Evolutionary conservation across 2,113 vertebrate species (phyloP), one percentile per base, ranked within the genome.

Genomic region (Channa argus): DNA sequence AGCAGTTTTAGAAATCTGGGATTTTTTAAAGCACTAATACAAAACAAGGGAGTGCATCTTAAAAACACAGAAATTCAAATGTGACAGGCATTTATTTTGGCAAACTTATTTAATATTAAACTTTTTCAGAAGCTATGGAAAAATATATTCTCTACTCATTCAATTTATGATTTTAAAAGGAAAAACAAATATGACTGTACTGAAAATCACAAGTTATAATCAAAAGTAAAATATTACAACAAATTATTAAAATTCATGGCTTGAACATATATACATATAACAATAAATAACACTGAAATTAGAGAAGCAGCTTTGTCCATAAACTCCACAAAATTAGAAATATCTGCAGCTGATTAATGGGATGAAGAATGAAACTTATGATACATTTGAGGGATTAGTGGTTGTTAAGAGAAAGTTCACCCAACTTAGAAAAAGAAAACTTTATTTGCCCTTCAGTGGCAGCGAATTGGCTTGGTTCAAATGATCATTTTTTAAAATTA

Each of bases 221-320:
- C 53, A 34, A 69, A 73, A 76, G 74, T 59, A 65, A 8, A 10
- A 64, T 66, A 79, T 82, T 56, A 82, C 49, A 71, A 58, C 55
- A 63, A 7, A 49, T 62, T 70, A 44, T 73, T 71, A 10, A 76
- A 86, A 62, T 66, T 4, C 70, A 79, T 46, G 44, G 44, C 63
- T 65, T 60, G 3, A 63, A 33, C 54, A n/a, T 15, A 47, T 65
- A 72, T 64, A 67, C 68, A 71, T 61, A 84, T 75, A 85, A 52
- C 9, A 74, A 67, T 63, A 85, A 79, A 55, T 6, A 8, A 72
- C 54, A 33, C 10, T 56, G 63, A 72, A 67, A 71, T 71, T 24
- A 73, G 15, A 73, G n/a, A 65, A 83, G 74, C 71, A 83, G 71
- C 69, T 69, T 79, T 55, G 34, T 79, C n/a, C 46, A 49, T 54